Evolutionary conservation across 2,113 vertebrate genomes (phyloP).

Genomic region (Campylomormyrus tamandua): DNA sequence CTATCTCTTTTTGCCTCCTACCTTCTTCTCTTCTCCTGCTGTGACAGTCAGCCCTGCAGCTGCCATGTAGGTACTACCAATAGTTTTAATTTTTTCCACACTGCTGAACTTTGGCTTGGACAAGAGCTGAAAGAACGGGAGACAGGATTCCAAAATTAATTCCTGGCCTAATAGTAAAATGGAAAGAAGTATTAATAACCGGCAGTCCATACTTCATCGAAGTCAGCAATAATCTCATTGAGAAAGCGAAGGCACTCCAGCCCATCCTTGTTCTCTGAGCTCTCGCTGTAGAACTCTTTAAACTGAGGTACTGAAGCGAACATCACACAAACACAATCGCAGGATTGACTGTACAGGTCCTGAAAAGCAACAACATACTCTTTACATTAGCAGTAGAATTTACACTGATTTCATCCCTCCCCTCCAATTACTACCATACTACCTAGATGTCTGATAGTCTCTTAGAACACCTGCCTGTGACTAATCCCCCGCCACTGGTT

Average conservation of each 20-base stretch:
- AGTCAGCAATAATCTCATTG: slow-evolving; percentile 85
- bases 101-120: slow-evolving; percentile 79
- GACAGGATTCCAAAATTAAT: background rate
- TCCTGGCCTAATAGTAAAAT: background rate
- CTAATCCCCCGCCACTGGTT: background rate
- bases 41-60: slow-evolving; percentile 65
- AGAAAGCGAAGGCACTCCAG: slow-evolving; percentile 81
- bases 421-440: background rate
- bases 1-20: slow-evolving; percentile 12
- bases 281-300: slow-evolving; percentile 82
- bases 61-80: slow-evolving; percentile 84
- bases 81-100: slow-evolving; percentile 85
- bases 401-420: background rate
- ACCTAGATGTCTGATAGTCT: background rate
- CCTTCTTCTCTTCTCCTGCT: slow-evolving; percentile 51
- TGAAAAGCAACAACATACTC: slow-evolving; percentile 40
- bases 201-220: slow-evolving; percentile 69
- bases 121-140: slow-evolving; percentile 60
- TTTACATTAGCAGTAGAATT: background rate
- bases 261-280: slow-evolving; percentile 69
- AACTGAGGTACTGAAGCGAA: slow-evolving; percentile 84
- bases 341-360: slow-evolving; percentile 83
- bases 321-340: slow-evolving; percentile 77
- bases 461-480: background rate
- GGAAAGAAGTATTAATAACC: background rate